Conservation (phyloP, 2,888 invertebrate species). For the Drosophila kambysellisi region DNA sequence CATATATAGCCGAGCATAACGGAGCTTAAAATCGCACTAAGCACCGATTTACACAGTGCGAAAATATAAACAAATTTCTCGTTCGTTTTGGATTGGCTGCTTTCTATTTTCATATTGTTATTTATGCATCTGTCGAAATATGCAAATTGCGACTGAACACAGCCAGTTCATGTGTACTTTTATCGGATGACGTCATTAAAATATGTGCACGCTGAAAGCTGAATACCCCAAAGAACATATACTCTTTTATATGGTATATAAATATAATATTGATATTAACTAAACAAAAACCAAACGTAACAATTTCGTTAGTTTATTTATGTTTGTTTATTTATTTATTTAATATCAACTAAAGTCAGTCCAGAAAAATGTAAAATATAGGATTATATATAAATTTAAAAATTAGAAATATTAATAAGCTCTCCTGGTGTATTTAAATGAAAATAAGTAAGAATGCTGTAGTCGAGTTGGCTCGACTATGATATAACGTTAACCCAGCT, state of each 20-base stretch:
- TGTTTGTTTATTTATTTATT: too few species aligned
- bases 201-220: neutral
- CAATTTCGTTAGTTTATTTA: neutral
- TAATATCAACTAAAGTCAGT: too few species aligned
- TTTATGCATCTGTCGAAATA: neutral
- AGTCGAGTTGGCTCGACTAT: too few species aligned
- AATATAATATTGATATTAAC: neutral
- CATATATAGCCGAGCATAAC: neutral
- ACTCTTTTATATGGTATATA: neutral
- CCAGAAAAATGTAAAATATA: too few species aligned
- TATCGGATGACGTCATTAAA: neutral
- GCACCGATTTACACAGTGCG: neutral
- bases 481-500: too few species aligned
- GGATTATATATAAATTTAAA: too few species aligned
- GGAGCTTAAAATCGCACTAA: neutral
- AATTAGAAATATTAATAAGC: too few species aligned
- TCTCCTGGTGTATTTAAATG: too few species aligned
- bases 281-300: neutral
- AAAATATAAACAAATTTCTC: neutral
- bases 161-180: neutral
- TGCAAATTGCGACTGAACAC: neutral
- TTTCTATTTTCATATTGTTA: neutral
- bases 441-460: too few species aligned
- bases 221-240: neutral
- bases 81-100: neutral